phyloP scores from a whole-genome alignment of 2,888 invertebrate species.

The Mesorhabditis spiculigera region DNA sequence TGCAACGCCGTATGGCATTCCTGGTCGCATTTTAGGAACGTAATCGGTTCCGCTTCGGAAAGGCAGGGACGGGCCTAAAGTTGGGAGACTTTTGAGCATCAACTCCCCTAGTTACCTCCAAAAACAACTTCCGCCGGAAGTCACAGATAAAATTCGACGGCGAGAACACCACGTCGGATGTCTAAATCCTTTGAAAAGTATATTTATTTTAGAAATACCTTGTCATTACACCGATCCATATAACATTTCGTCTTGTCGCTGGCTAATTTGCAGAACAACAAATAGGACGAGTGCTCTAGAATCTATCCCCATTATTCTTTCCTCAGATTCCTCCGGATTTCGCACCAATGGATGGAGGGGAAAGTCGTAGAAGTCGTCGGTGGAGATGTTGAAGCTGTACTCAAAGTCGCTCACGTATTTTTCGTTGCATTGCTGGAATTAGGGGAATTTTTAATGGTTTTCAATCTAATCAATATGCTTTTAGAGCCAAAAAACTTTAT shows the following conservation, averaged over 20 bases:
- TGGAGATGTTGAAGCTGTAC: slow-evolving; percentile 40
- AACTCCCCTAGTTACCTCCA: slow-evolving; percentile 22
- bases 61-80: slow-evolving; percentile 33
- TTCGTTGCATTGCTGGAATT: slow-evolving; percentile 47
- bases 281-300: slow-evolving; percentile 41
- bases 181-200: slow-evolving; percentile 26
- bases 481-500: no score
- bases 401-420: slow-evolving; percentile 49
- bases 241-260: slow-evolving; percentile 52
- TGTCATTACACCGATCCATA: slow-evolving; percentile 47
- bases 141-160: slow-evolving; percentile 55
- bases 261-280: slow-evolving; percentile 50
- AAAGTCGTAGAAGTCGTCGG: slow-evolving; percentile 54
- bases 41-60: slow-evolving; percentile 53
- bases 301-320: not conserved
- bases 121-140: slow-evolving; percentile 45
- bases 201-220: slow-evolving; percentile 21
- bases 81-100: slow-evolving; percentile 17
- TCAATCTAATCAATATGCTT: no score
- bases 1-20: slow-evolving; percentile 38
- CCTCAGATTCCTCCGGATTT: not conserved
- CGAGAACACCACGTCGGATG: slow-evolving; percentile 52
- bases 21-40: slow-evolving; percentile 55
- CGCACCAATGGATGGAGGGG: slow-evolving; percentile 53
- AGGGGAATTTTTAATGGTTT: no score